Evolutionary conservation across 2,888 invertebrate genomes (phyloP).

Genomic region (Parnassius orleans): DNA sequence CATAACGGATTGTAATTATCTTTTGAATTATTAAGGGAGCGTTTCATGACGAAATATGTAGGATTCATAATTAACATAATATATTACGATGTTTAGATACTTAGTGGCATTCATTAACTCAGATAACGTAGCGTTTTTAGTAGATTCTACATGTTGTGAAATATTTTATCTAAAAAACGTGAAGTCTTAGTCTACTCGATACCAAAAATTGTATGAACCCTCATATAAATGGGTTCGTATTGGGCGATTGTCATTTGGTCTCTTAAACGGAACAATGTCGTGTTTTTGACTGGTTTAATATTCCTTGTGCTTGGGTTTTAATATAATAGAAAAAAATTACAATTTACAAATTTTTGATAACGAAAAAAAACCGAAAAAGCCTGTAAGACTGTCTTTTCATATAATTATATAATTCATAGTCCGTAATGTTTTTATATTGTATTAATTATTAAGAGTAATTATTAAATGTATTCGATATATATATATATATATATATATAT

Average conservation of each 20-base stretch:
- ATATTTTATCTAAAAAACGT: slow-evolving; percentile 6
- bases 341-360: slow-evolving; percentile 77
- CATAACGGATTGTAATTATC: slow-evolving; percentile 3
- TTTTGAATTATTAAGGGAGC: slow-evolving; percentile 20
- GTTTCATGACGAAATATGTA: slow-evolving; percentile 27
- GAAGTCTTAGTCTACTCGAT: slow-evolving; percentile 44
- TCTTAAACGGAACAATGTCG: slow-evolving; percentile 31
- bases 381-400: slow-evolving; percentile 78
- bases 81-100: slow-evolving; percentile 6
- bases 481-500: too few relatives aligned
- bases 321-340: slow-evolving; percentile 47
- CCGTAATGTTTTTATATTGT: slow-evolving; percentile 74
- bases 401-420: slow-evolving; percentile 71
- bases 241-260: slow-evolving; percentile 35
- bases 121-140: neutral
- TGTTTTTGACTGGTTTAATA: slow-evolving; percentile 61
- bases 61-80: slow-evolving; percentile 9
- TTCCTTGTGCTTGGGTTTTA: slow-evolving; percentile 68
- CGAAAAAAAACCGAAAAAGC: slow-evolving; percentile 50
- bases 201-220: slow-evolving; percentile 59
- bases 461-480: slow-evolving; percentile 38
- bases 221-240: slow-evolving; percentile 46
- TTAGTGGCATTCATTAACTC: neutral
- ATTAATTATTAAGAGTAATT: slow-evolving; percentile 68
- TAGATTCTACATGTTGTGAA: slow-evolving; percentile 8